Evolutionary conservation across 2,113 vertebrate species (phyloP).

Genomic region (Cottus gobio): DNA sequence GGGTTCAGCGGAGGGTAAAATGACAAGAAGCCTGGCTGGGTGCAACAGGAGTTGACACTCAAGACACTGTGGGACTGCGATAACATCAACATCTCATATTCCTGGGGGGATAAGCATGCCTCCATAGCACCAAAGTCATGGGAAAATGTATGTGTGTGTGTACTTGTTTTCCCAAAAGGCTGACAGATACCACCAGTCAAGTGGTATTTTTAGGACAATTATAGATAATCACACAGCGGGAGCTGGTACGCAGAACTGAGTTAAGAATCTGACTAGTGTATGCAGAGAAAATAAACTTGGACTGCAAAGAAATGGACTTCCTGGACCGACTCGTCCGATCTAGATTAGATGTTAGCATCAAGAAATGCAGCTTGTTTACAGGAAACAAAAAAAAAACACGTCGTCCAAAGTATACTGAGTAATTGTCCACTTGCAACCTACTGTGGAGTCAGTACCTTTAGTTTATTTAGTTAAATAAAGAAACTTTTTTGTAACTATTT

Average conservation of each 20-base stretch:
- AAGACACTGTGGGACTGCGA: slow-evolving; percentile 6
- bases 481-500: not conserved
- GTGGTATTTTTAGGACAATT: slow-evolving; percentile 55
- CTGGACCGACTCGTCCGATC: not conserved
- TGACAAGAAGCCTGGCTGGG: slow-evolving; percentile 27
- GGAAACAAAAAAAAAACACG: not conserved
- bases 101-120: slow-evolving; percentile 2
- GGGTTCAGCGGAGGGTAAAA: slow-evolving; percentile 49
- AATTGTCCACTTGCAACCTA: not conserved
- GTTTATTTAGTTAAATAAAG: not conserved
- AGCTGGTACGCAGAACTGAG: slow-evolving; percentile 9
- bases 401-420: not conserved
- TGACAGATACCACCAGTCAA: slow-evolving; percentile 23
- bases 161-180: slow-evolving; percentile 41
- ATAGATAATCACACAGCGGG: slow-evolving; percentile 47
- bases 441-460: not conserved
- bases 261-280: slow-evolving; percentile 19
- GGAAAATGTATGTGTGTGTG: not conserved
- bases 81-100: slow-evolving; percentile 23
- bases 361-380: not conserved
- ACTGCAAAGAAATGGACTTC: not conserved
- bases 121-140: not conserved
- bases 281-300: not conserved
- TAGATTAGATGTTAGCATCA: not conserved
- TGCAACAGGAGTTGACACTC: slow-evolving; percentile 19